Conservation (phyloP, 2,113 vertebrate species). For the Aix galericulata region DNA sequence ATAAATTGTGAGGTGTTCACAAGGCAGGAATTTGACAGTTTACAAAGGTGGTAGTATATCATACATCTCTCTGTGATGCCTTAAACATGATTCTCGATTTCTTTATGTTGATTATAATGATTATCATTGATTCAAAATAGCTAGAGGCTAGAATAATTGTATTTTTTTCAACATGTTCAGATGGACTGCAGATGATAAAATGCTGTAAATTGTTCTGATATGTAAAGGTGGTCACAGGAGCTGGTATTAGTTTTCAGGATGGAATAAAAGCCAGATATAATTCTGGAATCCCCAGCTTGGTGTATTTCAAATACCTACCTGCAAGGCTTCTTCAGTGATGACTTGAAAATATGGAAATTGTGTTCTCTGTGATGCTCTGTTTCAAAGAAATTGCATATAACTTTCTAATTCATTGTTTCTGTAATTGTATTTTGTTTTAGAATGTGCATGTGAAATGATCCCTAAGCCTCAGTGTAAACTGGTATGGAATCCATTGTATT, state of each 20-base stretch:
- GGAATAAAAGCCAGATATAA: background rate
- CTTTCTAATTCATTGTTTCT: background rate
- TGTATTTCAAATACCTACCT: background rate
- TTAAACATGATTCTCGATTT: background rate
- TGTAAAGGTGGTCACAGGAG: background rate
- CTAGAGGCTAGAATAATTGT: background rate
- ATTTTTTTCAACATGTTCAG: background rate
- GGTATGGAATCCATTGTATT: slow-evolving; percentile 77
- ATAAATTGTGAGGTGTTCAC: background rate
- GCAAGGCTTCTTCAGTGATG: background rate
- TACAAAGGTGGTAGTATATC: background rate
- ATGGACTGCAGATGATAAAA: background rate
- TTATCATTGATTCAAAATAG: background rate
- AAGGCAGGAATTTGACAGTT: background rate
- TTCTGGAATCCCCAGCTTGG: background rate
- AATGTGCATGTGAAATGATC: slow-evolving; percentile 90
- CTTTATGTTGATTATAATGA: background rate
- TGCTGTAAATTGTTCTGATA: background rate
- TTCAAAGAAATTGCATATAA: background rate
- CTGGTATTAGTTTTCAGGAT: background rate
- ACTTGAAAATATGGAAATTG: background rate
- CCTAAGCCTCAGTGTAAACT: slow-evolving; percentile 85
- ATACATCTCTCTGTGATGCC: background rate
- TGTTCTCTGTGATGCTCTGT: background rate
- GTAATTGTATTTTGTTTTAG: slow-evolving; percentile 77